Base-by-base conservation (phyloP, 2,888 invertebrate genomes). In the Agrochola lota region DNA sequence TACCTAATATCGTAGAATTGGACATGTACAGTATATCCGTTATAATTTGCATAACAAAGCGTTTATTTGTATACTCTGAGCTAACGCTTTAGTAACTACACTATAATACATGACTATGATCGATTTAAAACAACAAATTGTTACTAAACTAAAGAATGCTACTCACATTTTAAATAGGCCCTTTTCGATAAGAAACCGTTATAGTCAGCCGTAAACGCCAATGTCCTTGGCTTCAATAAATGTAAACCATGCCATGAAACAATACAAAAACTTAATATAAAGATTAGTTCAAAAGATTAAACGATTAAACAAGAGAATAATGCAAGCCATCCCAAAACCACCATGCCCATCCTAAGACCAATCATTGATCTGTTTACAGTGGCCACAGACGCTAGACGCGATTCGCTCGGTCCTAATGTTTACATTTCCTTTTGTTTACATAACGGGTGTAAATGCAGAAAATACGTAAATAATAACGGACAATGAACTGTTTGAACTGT, bases 31-130 rank as follows among this genome's bases (percentile, higher is more conserved):
- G n/a, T 80, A 69, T 79, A 77, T 81, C 70, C 59, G 71, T 73
- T 71, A 67, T 23, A 62, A 81, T 88, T 80, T 84, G 66, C 84
- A 84, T 88, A 77, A 88, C 81, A 85, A 82, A 77, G 46, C 66
- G 68, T 75, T 76, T 75, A 77, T 74, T 73, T 75, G 64, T 80
- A 60, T 71, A 40, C 12, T 68, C 11, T 60, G 43, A 78, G 17
- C 68, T 71, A 77, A 71, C 52, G 73, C 68, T 82, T 74, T 62
- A 63, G 69, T 71, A 68, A 67, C 75, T 46, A 15, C 52, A 52
- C 17, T 52, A 52, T 0, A 23, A 2, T 23, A 23, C 23, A 52
- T 52, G 30, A 40, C 55, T 57, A 55, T 49, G 46, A 71, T 49
- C 49, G 62, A 59, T 40, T 30, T 57, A 30, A 79, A 59, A 72